Evolutionary conservation across 2,888 invertebrate genomes (phyloP).

Genomic region (Pyrrhia umbra): DNA sequence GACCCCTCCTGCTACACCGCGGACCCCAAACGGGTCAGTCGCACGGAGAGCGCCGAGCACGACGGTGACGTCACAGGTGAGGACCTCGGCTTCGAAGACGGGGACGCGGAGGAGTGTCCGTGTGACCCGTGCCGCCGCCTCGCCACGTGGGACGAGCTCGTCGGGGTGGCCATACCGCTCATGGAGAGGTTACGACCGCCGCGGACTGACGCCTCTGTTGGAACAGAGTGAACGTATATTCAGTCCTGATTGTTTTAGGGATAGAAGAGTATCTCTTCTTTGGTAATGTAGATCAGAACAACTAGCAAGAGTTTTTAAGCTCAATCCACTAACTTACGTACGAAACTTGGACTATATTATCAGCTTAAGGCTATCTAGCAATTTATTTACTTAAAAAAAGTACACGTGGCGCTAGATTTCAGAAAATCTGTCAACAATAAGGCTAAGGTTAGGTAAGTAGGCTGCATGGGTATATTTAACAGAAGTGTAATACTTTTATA

Average conservation of each 20-base stretch:
- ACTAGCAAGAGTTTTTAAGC: not conserved
- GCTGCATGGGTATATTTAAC: no score
- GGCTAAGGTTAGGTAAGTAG: no score
- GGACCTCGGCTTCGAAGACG: conserved; percentile 85
- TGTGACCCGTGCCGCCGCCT: conserved; percentile 81
- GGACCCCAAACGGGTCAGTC: conserved; percentile 19
- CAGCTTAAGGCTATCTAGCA: no score
- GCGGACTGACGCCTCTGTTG: conserved; percentile 81
- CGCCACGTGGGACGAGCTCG: conserved; percentile 93
- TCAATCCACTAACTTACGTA: no score
- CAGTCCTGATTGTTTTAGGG: not conserved
- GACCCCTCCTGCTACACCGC: conserved; percentile 38
- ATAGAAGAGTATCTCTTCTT: not conserved
- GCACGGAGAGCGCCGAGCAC: conserved; percentile 40
- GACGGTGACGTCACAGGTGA: conserved; percentile 76
- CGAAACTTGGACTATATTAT: no score
- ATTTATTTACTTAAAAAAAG: no score
- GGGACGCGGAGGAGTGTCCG: conserved; percentile 79
- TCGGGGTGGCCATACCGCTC: conserved; percentile 93
- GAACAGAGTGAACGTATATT: conserved; percentile 73
- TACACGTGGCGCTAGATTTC: no score
- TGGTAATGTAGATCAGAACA: not conserved
- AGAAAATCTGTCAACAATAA: no score
- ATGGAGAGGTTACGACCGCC: conserved; percentile 91
- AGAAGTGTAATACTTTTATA: no score